These are phyloP conservation scores for Camptogramma bilineatum DNA, from an alignment of 2,888 invertebrate genomes.

Conservation along the genomic window DNA sequence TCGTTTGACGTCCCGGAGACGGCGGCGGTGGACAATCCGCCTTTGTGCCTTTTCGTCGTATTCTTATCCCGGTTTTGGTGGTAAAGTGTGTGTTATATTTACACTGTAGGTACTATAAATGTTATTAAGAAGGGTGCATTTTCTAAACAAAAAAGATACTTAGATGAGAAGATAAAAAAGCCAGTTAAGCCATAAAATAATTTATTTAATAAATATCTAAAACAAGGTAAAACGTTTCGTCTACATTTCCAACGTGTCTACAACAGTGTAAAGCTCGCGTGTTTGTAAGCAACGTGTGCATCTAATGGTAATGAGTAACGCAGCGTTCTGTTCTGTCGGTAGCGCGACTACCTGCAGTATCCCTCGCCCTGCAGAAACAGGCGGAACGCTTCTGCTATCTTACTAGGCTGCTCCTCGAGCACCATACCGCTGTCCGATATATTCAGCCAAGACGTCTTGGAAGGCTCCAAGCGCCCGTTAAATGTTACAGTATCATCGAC, in stretches of 20 bases:
- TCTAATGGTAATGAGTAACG: slow-evolving; percentile 73
- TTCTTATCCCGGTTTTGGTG: neutral
- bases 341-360: slow-evolving; percentile 90
- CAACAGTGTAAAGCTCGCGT: slow-evolving; percentile 83
- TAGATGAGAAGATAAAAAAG: slow-evolving; percentile 40
- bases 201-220: slow-evolving; percentile 80
- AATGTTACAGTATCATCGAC: slow-evolving; percentile 98
- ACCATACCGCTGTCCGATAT: slow-evolving; percentile 99
- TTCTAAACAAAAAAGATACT: slow-evolving; percentile 9
- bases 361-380: slow-evolving; percentile 99
- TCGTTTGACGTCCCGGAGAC: too few species aligned
- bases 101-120: slow-evolving; percentile 17
- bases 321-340: slow-evolving; percentile 57
- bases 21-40: too few species aligned
- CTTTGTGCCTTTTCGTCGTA: too few species aligned
- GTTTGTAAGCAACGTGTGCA: slow-evolving; percentile 77
- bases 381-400: slow-evolving; percentile 98
- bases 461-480: slow-evolving; percentile 97
- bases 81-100: slow-evolving; percentile 14
- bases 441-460: slow-evolving; percentile 99
- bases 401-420: slow-evolving; percentile 98
- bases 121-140: neutral
- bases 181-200: slow-evolving; percentile 75
- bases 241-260: slow-evolving; percentile 78
- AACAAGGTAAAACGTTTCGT: slow-evolving; percentile 75